Evolutionary conservation across 2,113 vertebrate species (phyloP).

Genomic region (Numida meleagris): DNA sequence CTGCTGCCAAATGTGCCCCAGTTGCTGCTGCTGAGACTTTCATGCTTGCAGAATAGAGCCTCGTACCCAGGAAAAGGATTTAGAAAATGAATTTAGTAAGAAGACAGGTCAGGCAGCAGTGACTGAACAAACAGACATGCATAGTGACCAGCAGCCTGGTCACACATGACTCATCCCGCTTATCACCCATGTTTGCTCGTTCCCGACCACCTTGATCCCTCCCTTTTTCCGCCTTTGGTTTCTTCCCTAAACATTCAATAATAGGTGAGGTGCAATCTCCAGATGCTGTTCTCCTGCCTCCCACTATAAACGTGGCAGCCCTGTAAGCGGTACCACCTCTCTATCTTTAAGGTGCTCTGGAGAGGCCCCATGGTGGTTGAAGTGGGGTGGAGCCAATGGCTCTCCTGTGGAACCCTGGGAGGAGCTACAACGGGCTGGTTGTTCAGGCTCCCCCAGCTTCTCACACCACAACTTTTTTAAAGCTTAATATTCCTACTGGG

Average conservation of each 20-base stretch:
- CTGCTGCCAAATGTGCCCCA: neutral
- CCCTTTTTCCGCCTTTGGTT: neutral
- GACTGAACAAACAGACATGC: neutral
- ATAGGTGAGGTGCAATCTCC: neutral
- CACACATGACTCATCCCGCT: neutral
- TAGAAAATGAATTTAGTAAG: neutral
- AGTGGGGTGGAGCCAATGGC: rapidly evolving
- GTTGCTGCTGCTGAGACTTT: neutral
- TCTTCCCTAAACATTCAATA: rapidly evolving
- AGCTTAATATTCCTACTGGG: neutral
- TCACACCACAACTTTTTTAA: neutral
- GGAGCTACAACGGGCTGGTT: neutral
- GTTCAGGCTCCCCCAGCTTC: neutral
- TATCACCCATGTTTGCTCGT: neutral
- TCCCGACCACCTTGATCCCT: neutral
- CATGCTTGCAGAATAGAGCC: neutral
- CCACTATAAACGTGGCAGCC: rapidly evolving
- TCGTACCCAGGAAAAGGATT: neutral
- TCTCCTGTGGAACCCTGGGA: neutral
- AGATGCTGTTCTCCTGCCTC: neutral
- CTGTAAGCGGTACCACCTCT: rapidly evolving
- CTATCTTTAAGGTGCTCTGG: neutral
- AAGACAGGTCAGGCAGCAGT: neutral
- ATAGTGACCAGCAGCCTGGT: neutral
- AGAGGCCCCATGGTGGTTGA: rapidly evolving